Conservation (phyloP, 2,797 vertebrate species). For the Paratrypauchen microcephalus region DNA sequence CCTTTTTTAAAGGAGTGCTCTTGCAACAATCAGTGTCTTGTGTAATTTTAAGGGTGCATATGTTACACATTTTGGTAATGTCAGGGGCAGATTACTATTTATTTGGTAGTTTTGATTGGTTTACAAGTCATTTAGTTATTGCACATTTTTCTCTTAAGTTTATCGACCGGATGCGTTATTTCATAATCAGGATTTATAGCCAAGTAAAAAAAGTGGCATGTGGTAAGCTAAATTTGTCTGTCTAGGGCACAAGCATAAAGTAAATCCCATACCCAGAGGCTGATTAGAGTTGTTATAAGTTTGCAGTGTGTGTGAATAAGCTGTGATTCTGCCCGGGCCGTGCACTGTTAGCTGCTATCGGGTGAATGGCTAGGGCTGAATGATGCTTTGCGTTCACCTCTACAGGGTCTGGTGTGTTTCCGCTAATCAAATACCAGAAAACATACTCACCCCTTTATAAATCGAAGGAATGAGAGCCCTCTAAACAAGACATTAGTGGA, state of each 20-base stretch:
- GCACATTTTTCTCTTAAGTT: background rate
- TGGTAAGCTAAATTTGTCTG: background rate
- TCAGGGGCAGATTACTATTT: background rate
- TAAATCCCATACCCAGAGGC: no score
- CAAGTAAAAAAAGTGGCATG: background rate
- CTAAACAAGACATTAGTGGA: slow-evolving; percentile 16
- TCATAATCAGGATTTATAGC: background rate
- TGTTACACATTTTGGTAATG: background rate
- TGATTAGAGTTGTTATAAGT: background rate
- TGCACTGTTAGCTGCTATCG: slow-evolving; percentile 17
- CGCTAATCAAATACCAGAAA: background rate
- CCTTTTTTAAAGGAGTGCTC: background rate
- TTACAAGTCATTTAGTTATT: background rate
- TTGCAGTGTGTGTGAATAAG: background rate
- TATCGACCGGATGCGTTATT: background rate
- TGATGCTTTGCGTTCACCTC: background rate
- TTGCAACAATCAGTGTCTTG: background rate
- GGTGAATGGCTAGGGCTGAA: slow-evolving; percentile 17
- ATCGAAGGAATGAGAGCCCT: slow-evolving; percentile 24
- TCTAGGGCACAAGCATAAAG: background rate
- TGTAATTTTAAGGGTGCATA: background rate
- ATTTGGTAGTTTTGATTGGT: background rate
- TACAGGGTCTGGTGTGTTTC: background rate
- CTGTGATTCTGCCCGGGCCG: background rate
- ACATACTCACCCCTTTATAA: slow-evolving; percentile 55